Conservation (phyloP, 2,797 vertebrate genomes). For the Leuciscus waleckii region DNA sequence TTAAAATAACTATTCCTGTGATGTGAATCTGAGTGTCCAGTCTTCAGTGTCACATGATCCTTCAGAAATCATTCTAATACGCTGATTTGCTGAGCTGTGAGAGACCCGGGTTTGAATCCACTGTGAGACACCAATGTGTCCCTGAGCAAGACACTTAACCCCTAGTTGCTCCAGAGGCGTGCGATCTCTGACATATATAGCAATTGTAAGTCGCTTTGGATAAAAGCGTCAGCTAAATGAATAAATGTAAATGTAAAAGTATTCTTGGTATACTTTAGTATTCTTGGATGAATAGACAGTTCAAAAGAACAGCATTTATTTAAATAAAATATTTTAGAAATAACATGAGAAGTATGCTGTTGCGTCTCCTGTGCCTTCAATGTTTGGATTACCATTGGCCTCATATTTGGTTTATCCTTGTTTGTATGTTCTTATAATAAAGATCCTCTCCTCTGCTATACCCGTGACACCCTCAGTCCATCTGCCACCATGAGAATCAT, state of each 20-base stretch:
- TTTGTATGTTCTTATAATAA: background rate
- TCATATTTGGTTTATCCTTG: background rate
- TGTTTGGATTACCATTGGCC: background rate
- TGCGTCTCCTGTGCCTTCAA: background rate
- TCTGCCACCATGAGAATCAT: slow-evolving; percentile 32
- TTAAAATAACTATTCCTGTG: background rate
- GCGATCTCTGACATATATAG: too few relatives aligned
- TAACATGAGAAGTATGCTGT: too few relatives aligned
- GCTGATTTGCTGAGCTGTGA: background rate
- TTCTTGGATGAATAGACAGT: background rate
- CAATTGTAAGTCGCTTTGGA: too few relatives aligned
- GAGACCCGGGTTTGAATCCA: too few relatives aligned
- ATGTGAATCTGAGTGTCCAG: background rate
- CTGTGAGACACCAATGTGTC: too few relatives aligned
- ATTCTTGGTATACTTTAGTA: background rate
- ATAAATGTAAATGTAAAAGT: too few relatives aligned
- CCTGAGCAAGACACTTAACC: too few relatives aligned
- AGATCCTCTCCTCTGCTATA: background rate
- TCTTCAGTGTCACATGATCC: background rate
- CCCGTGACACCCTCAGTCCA: background rate
- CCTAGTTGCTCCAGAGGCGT: too few relatives aligned
- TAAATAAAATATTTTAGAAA: background rate
- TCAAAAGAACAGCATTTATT: background rate
- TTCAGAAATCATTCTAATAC: background rate
- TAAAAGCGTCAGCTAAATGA: too few relatives aligned